Base-by-base conservation (phyloP, 1,140 invertebrate species). In the Ceratitis capitata region DNA sequence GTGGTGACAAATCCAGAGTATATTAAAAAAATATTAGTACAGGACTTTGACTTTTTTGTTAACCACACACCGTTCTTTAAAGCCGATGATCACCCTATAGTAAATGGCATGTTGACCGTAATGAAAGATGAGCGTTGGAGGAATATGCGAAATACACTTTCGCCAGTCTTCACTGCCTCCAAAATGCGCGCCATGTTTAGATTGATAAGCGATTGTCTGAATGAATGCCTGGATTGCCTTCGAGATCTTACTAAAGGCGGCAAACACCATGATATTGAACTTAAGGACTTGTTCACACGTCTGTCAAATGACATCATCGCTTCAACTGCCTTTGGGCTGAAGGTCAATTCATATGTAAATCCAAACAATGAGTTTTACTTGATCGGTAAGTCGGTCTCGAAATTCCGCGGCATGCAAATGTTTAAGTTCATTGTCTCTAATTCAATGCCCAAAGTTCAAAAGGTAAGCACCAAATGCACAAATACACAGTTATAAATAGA, bases 11-110 rank as follows among this genome's bases (percentile, higher is more conserved):
- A 95, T 89, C 93, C 93, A 0, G 94, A 95, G 32, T 39, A 95
- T 5, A 93, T 95, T 3, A 95, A 93, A 86, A 89, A 92, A 51
- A 92, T 95, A 2, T 91, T 92, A 0, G 92, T 95, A 0, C 95
- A 95, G 88, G 93, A 95, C 85, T 96, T 96, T 86, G 94, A 95
- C 2, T 88, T 94, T 87, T 96, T 95, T 85, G 89, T 92, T 0
- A 93, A 95, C 87, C 94, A 94, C 84, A 89, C 90, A 10, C 85
- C 87, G 1, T 92, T 94, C 56, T 87, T 94, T 7, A 87, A 88
- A 16, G 89, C 91, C n/a, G 89, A 93, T 0, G 58, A 87, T 3
- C 94, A 95, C 85, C 93, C 93, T 0, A 78, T 95, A 0, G 90
- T 94, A 51, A 92, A 92, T 19, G 92, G 92, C 14, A 94, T 93